These are phyloP conservation scores for Sebastes schlegelii DNA, from an alignment of 2,113 vertebrate genomes.

Conservation along the genomic window DNA sequence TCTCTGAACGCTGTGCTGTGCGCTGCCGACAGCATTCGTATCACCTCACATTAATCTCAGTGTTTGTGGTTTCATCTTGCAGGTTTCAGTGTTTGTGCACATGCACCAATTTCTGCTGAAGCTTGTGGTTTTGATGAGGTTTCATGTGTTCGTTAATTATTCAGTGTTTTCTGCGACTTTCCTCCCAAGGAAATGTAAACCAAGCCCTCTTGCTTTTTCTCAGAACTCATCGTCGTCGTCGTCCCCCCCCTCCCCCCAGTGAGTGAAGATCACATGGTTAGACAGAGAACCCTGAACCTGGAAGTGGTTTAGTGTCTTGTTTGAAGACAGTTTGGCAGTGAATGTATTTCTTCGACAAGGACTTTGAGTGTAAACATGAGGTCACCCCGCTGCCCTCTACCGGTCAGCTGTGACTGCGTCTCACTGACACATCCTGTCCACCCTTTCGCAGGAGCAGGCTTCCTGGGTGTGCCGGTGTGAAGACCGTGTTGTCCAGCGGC, in stretches of 20 bases:
- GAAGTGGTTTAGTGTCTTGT: background rate
- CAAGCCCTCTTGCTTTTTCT: conserved; percentile 5
- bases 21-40: background rate
- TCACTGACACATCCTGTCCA: conserved; percentile 5
- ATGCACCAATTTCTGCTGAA: background rate
- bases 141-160: background rate
- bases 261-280: background rate
- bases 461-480: conserved; percentile 96
- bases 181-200: conserved; percentile 5
- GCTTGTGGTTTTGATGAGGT: conserved; percentile 37
- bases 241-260: background rate
- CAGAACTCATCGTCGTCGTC: background rate
- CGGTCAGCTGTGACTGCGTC: background rate
- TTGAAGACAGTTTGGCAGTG: background rate
- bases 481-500: conserved; percentile 91
- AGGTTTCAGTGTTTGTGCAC: background rate
- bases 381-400: background rate
- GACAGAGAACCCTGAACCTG: background rate
- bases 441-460: conserved; percentile 89
- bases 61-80: background rate
- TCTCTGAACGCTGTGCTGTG: background rate
- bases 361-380: background rate
- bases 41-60: background rate
- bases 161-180: background rate
- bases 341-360: background rate